phyloP scores from a whole-genome alignment of 1,140 invertebrate species.

The Bombus superbus region DNA sequence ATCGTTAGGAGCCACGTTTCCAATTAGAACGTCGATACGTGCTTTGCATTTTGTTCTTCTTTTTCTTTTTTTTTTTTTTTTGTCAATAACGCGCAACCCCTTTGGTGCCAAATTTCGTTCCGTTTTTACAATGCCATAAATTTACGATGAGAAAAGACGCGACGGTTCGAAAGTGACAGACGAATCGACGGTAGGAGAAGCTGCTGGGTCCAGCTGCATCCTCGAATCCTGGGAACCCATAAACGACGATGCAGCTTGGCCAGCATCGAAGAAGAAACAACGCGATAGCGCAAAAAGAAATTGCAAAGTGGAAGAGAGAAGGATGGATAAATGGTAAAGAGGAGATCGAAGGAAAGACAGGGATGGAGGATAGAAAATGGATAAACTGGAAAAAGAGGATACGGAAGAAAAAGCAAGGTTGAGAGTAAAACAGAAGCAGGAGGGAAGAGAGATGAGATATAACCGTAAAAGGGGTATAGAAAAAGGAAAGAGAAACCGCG shows the following conservation, averaged over 20 bases:
- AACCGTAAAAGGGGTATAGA: not conserved
- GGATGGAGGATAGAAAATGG: not conserved
- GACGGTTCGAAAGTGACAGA: slow-evolving; percentile 39
- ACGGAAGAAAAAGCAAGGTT: not conserved
- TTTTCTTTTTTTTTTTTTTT: too few species aligned
- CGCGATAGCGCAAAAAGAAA: slow-evolving; percentile 11
- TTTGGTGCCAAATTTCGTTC: not conserved
- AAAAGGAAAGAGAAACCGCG: slow-evolving; percentile 14
- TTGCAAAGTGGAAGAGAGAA: not conserved
- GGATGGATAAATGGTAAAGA: not conserved
- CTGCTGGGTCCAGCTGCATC: slow-evolving; percentile 20
- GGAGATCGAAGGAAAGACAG: not conserved
- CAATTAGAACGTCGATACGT: not conserved
- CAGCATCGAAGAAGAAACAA: not conserved
- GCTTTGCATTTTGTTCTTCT: too few species aligned
- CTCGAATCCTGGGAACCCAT: slow-evolving; percentile 40
- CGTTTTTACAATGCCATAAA: not conserved
- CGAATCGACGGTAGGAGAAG: slow-evolving; percentile 41
- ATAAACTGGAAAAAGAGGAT: slow-evolving; percentile 12
- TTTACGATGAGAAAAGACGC: not conserved
- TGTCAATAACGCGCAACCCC: not conserved
- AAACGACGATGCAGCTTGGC: slow-evolving; percentile 27
- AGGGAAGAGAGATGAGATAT: not conserved
- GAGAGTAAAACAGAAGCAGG: not conserved
- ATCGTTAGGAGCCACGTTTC: not conserved